A percentile compares a stretch with the other conserved stretches of the same genome.
Evolutionary conservation across 2,113 vertebrate genomes (phyloP).

Genomic region (Peromyscus leucopus): DNA sequence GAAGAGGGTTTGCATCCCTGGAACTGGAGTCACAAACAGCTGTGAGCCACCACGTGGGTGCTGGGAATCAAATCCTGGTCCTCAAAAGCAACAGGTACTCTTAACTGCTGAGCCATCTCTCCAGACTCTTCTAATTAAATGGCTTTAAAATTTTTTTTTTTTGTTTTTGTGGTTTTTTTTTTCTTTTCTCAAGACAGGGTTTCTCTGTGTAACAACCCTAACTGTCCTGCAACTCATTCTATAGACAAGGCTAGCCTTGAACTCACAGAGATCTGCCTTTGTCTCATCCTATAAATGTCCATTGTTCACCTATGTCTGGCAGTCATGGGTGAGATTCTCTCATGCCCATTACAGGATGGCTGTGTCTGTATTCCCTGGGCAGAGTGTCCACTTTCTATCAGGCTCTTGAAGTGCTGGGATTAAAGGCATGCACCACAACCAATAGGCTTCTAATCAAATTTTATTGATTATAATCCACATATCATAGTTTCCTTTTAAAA

Average conservation of each 20-base stretch:
- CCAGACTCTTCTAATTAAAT: not conserved
- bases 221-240: not conserved
- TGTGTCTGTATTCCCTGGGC: not conserved
- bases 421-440: not conserved
- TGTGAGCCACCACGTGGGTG: not conserved
- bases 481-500: not conserved
- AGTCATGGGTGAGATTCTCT: not conserved
- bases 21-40: not conserved
- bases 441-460: not conserved
- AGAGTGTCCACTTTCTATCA: not conserved
- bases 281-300: not conserved
- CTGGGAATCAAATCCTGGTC: not conserved
- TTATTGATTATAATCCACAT: not conserved
- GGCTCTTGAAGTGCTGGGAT: not conserved
- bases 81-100: not conserved
- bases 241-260: not conserved
- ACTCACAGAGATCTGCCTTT: not conserved
- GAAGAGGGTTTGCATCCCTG: not conserved
- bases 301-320: not conserved
- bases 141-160: not conserved
- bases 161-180: not conserved
- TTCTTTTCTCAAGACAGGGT: not conserved
- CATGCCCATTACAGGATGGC: not conserved
- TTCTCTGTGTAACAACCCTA: not conserved
- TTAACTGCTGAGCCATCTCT: no score